These are phyloP conservation scores for Chondrilla cf. caribensis DNA, from an alignment of 37 sponge, comb jelly and placozoan genomes.

Conservation along the genomic window DNA sequence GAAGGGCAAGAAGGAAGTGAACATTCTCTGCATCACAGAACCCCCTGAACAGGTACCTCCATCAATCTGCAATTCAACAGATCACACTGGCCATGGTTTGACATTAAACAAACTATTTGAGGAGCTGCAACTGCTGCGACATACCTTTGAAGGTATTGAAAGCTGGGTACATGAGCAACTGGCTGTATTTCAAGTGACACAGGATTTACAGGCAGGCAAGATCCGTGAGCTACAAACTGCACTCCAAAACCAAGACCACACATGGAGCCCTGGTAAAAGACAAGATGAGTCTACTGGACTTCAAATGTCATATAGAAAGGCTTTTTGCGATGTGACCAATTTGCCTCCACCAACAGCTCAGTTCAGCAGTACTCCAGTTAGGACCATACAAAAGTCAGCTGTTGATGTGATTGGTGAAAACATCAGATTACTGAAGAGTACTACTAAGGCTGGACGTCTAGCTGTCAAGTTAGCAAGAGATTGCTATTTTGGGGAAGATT, in stretches of 20 bases:
- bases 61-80: neutral
- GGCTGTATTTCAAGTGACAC: neutral
- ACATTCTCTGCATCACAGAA: neutral
- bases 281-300: neutral
- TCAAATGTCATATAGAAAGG: no score
- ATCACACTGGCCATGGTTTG: neutral
- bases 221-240: neutral
- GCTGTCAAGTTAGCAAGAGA: constrained; percentile 12
- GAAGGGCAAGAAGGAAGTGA: neutral
- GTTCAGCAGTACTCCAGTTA: constrained; percentile 3
- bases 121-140: neutral
- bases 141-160: neutral
- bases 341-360: neutral
- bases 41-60: neutral
- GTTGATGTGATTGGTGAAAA: neutral
- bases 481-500: constrained; percentile 22
- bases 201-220: constrained; percentile 9
- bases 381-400: neutral
- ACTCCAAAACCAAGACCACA: neutral
- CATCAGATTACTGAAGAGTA: neutral
- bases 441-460: constrained; percentile 11
- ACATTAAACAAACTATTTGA: neutral
- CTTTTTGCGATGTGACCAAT: neutral
- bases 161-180: neutral
- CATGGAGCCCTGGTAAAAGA: neutral